Conservation (phyloP, 2,113 vertebrate species). For the Brevimyrus niger region DNA sequence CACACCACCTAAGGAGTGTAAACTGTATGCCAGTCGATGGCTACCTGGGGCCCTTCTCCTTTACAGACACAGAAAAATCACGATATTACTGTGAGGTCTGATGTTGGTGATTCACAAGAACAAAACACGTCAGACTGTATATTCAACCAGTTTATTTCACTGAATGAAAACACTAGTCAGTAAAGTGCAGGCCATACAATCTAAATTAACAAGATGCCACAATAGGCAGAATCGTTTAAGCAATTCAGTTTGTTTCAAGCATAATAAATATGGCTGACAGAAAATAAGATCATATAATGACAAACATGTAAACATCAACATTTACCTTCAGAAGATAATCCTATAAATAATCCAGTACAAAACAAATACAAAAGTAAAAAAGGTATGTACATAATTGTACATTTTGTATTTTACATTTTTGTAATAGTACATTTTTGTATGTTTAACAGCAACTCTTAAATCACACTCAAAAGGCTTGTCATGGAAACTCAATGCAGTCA, state of each 20-base stretch:
- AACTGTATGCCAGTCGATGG: background rate
- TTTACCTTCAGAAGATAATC: constrained; percentile 15
- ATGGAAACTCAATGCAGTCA: background rate
- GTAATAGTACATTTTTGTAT: constrained; percentile 17
- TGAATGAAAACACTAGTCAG: constrained; percentile 25
- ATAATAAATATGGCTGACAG: background rate
- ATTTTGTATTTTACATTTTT: constrained; percentile 19
- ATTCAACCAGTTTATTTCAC: constrained; percentile 54
- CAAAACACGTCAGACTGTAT: constrained; percentile 14
- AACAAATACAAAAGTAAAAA: constrained; percentile 65
- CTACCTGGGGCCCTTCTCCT: background rate
- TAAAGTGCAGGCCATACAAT: constrained; percentile 20
- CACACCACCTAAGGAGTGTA: constrained; percentile 50
- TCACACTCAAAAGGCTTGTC: constrained; percentile 42
- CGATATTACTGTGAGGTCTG: background rate
- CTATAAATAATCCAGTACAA: constrained; percentile 28
- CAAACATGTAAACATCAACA: constrained; percentile 26
- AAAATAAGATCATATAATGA: constrained; percentile 24
- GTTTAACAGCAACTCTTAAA: constrained; percentile 45
- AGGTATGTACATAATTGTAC: constrained; percentile 36
- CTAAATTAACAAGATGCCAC: constrained; percentile 13
- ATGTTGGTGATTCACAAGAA: constrained; percentile 7
- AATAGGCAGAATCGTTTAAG: constrained; percentile 4
- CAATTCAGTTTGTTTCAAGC: background rate
- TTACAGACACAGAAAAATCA: background rate